Conservation (phyloP, 2,797 vertebrate species). For the Parauchenoglanis ngamensis region DNA sequence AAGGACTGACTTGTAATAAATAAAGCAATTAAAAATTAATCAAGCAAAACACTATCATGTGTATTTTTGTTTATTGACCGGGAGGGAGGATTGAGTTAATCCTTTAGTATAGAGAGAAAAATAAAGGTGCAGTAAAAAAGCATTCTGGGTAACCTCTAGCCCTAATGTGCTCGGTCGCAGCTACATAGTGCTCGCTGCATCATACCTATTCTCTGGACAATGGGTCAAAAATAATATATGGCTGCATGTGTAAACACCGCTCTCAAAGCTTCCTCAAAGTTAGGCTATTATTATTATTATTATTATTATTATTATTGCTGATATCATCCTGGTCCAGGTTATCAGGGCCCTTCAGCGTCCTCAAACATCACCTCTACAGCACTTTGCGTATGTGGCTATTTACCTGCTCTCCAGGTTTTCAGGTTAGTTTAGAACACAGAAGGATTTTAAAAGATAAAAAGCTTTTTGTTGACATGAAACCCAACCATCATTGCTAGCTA, state of each 20-base stretch:
- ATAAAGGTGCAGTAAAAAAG: background rate
- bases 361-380: background rate
- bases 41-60: background rate
- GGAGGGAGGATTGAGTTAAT: no score
- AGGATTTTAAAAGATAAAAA: background rate
- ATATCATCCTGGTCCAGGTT: background rate
- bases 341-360: background rate
- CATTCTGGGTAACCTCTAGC: background rate
- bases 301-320: background rate
- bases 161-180: background rate
- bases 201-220: background rate
- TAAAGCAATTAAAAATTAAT: background rate
- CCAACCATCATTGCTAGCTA: no score
- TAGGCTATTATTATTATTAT: background rate
- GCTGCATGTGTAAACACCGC: background rate
- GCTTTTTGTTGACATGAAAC: no score
- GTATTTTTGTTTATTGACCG: background rate
- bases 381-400: background rate
- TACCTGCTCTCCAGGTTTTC: background rate
- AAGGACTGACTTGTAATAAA: background rate
- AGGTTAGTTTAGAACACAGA: background rate
- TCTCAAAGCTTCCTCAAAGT: background rate
- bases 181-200: background rate
- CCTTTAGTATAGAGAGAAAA: background rate
- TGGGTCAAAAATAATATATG: background rate